Percentiles rank a stretch among this genome's conserved stretches.
Evolutionary conservation across 2,888 invertebrate genomes (phyloP).

Genomic region (Didymodactylos carnosus): DNA sequence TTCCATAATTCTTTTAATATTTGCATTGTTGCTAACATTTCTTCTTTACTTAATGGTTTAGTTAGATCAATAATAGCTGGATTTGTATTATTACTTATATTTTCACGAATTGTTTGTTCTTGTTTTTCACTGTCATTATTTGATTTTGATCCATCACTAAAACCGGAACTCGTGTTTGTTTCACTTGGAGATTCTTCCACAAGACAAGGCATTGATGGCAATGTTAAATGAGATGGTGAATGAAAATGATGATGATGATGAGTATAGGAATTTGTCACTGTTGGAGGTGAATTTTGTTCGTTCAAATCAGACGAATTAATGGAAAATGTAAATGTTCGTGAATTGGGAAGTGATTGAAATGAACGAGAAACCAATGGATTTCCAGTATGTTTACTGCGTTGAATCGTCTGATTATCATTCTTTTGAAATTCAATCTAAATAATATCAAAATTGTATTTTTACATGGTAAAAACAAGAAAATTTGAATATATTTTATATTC

Average conservation of each 20-base stretch:
- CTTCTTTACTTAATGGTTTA: background rate
- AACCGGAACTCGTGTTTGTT: too few species aligned
- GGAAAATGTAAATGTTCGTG: background rate
- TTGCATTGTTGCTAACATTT: background rate
- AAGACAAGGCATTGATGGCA: background rate
- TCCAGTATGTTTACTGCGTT: too few species aligned
- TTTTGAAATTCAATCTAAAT: too few species aligned
- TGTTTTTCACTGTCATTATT: background rate
- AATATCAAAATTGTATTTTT: too few species aligned
- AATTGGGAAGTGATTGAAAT: background rate
- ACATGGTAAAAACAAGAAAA: too few species aligned
- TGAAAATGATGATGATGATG: too few species aligned
- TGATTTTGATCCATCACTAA: background rate
- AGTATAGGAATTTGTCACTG: background rate
- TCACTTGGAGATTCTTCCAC: background rate
- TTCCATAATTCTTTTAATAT: background rate
- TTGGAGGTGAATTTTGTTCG: background rate
- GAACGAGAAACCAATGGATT: background rate
- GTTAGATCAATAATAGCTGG: background rate
- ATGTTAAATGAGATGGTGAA: too few species aligned
- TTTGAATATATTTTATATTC: too few species aligned
- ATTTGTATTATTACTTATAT: too few species aligned
- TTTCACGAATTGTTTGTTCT: background rate
- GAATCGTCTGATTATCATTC: too few species aligned
- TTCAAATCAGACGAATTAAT: background rate